A percentile compares a stretch with the other conserved stretches of the same genome.
phyloP scores from a whole-genome alignment of 1,140 invertebrate genomes.

The Macrotrachela quadricornifera region DNA sequence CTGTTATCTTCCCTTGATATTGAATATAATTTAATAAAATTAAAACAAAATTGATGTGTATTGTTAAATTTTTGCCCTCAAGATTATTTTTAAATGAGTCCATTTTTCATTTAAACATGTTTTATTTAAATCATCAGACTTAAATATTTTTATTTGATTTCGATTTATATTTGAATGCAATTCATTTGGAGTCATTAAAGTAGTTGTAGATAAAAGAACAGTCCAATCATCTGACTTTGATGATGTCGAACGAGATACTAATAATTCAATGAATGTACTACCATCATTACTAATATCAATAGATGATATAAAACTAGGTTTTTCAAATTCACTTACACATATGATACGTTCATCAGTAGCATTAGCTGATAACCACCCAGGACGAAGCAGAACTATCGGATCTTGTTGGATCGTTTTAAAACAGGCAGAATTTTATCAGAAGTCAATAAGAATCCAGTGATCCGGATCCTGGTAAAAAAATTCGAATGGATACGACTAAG shows the following conservation, averaged over 20 bases:
- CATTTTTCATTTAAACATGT: slow-evolving; percentile 43
- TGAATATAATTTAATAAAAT: slow-evolving; percentile 49
- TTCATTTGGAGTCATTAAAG: slow-evolving; percentile 55
- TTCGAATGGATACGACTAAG: too few relatives aligned
- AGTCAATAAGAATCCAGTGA: too few relatives aligned
- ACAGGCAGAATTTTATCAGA: too few relatives aligned
- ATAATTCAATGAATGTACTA: slow-evolving; percentile 58
- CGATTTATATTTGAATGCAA: slow-evolving; percentile 40
- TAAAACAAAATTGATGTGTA: slow-evolving; percentile 49
- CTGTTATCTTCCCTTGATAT: too few relatives aligned
- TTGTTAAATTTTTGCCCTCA: slow-evolving; percentile 66
- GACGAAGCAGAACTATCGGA: too few relatives aligned
- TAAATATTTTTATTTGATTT: slow-evolving; percentile 52
- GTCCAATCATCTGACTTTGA: slow-evolving; percentile 15
- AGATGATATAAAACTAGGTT: slow-evolving; percentile 42
- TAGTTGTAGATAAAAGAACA: slow-evolving; percentile 33
- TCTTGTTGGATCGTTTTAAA: too few relatives aligned
- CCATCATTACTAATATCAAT: slow-evolving; percentile 64
- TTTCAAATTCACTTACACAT: slow-evolving; percentile 37
- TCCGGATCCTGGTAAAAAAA: too few relatives aligned
- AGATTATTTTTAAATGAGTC: slow-evolving; percentile 56
- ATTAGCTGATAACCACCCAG: too few relatives aligned
- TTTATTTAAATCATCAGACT: slow-evolving; percentile 34
- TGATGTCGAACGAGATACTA: slow-evolving; percentile 31
- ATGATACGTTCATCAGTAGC: too few relatives aligned